Percentiles rank a stretch among this genome's conserved stretches.
Conservation (phyloP, 2,113 vertebrate genomes). For the Pachyramphus minor region DNA sequence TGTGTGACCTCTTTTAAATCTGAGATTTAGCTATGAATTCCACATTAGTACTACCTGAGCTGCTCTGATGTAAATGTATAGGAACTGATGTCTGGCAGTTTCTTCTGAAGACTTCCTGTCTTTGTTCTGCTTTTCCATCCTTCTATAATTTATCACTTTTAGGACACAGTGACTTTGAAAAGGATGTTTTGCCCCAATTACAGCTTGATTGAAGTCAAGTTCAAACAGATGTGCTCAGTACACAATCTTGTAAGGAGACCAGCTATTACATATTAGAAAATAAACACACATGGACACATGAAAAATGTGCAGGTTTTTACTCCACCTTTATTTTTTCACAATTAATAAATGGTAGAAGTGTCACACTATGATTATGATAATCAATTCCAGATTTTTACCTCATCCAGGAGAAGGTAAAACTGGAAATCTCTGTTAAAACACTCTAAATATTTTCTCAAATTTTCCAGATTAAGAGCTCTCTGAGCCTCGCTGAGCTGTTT, state of each 20-base stretch:
- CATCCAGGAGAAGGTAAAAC: not conserved
- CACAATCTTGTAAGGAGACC: not conserved
- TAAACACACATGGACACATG: not conserved
- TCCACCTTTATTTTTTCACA: not conserved
- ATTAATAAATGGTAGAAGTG: not conserved
- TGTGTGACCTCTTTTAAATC: conserved; percentile 54
- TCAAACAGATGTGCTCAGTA: not conserved
- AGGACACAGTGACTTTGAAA: conserved; percentile 5
- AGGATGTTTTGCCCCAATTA: not conserved
- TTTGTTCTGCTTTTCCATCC: conserved; percentile 3
- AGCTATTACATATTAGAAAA: not conserved
- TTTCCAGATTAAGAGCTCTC: not conserved
- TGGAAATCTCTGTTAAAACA: not conserved
- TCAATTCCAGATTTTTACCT: not conserved
- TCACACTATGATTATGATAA: not conserved
- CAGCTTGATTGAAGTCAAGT: not conserved
- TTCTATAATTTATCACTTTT: conserved; percentile 15
- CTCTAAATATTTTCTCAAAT: not conserved
- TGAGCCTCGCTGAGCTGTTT: not conserved
- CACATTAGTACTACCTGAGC: not conserved
- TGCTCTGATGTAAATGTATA: conserved; percentile 25
- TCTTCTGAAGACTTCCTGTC: not conserved
- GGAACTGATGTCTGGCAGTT: not conserved
- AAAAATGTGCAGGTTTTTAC: not conserved
- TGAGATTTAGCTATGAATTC: conserved; percentile 52